Base-by-base conservation (phyloP, 2,113 vertebrate genomes). In the Spea bombifrons region DNA sequence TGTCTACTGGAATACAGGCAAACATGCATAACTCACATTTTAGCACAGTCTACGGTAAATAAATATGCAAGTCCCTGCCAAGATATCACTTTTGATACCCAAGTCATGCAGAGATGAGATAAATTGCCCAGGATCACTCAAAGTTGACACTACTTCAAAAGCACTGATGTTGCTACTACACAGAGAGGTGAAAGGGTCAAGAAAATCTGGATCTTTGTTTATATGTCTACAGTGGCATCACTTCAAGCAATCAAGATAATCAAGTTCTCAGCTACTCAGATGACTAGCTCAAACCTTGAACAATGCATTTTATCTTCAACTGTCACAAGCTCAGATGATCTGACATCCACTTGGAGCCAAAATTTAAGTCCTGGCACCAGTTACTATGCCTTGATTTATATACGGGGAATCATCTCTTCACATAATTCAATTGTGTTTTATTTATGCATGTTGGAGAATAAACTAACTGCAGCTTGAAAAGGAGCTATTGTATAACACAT, bases 161-260 rank as follows among this genome's bases (percentile, higher is more conserved):
- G 5, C 63, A 73, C 9, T 61, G 17, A 66, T 73, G 77, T 48
- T 73, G 66, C 43, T 50, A 6, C 44, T 59, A 61, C 43, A 57
- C 49, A 66, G 49, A 80, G 49, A 80, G 77, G 64, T 66, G 63
- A 53, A 67, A 57, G 77, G 70, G 77, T 80, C 70, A 66, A 12
- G 59, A 68, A 71, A 80, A 80, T 80, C 66, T 73, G 77, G 61
- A 80, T 80, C 70, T 80, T 80, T 64, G 73, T 70, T 80, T 73
- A 80, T 73, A 80, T 67, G 66, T 67, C 49, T 46, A 66, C 44
- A 73, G 44, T 45, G 66, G 70, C 77, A 78, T 78, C 76, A 72
- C 76, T 78, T 72, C 69, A 78, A 78, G 68, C 59, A 78, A 78
- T 78, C 76, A 78, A 78, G 76, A 78, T 72, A 78, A 78, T 73